These are phyloP conservation scores for Apamea epomidion DNA, from an alignment of 2,888 invertebrate species.

Conservation along the genomic window DNA sequence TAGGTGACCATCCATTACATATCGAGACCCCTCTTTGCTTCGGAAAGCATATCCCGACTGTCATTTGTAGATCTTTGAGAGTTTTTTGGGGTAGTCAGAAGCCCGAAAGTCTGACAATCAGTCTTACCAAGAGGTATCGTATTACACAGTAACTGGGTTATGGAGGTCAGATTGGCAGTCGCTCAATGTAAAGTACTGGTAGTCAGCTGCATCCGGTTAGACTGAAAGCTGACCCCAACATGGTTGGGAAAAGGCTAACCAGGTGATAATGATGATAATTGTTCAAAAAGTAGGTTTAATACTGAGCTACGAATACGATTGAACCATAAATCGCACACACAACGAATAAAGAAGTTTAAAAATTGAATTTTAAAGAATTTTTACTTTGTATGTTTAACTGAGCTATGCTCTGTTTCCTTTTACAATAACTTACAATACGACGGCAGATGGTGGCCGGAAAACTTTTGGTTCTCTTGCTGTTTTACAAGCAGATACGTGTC, in stretches of 20 bases:
- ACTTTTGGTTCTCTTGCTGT: slow-evolving; percentile 37
- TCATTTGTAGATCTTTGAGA: background rate
- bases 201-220: background rate
- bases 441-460: slow-evolving; percentile 42
- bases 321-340: slow-evolving; percentile 22
- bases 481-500: slow-evolving; percentile 26
- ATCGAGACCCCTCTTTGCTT: background rate
- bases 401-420: slow-evolving; percentile 36
- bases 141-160: background rate
- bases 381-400: slow-evolving; percentile 15
- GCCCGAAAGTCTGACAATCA: background rate
- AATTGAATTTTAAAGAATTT: slow-evolving; percentile 24
- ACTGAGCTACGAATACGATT: slow-evolving; percentile 4
- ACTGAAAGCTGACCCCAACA: background rate
- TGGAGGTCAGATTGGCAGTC: background rate
- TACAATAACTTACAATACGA: slow-evolving; percentile 46
- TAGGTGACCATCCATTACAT: background rate
- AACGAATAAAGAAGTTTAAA: slow-evolving; percentile 22
- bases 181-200: background rate
- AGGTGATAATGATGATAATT: background rate
- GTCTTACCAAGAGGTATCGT: background rate
- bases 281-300: background rate
- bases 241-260: background rate
- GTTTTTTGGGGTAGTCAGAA: background rate
- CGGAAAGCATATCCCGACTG: background rate